Evolutionary conservation across 2,113 vertebrate genomes (phyloP).

Genomic region (Chitala chitala): DNA sequence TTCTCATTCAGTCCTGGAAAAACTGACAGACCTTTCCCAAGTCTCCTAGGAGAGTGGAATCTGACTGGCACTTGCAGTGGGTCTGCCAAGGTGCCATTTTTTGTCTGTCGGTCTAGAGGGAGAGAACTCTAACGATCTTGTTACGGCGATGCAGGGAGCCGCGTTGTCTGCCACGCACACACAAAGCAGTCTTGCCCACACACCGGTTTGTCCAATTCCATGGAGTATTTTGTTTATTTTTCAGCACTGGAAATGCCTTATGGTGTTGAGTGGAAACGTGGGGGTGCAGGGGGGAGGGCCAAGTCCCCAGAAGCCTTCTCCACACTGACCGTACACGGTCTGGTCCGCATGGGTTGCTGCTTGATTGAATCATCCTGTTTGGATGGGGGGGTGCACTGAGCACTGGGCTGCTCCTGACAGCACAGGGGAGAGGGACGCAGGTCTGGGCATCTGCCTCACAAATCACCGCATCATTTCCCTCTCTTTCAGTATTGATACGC

Average conservation of each 20-base stretch:
- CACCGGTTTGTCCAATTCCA: background rate
- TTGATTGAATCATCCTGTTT: slow-evolving; percentile 56
- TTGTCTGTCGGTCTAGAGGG: slow-evolving; percentile 46
- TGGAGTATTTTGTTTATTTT: background rate
- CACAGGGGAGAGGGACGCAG: slow-evolving; percentile 53
- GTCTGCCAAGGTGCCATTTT: slow-evolving; percentile 50
- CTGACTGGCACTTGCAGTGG: slow-evolving; percentile 45
- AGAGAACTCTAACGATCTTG: slow-evolving; percentile 47
- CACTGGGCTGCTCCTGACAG: slow-evolving; percentile 29
- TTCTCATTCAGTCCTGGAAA: slow-evolving; percentile 19
- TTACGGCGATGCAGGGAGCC: slow-evolving; percentile 42
- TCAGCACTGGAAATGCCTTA: background rate
- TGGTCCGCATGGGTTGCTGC: slow-evolving; percentile 22
- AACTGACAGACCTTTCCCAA: slow-evolving; percentile 18
- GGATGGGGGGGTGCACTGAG: background rate
- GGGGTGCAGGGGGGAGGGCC: background rate
- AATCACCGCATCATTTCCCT: slow-evolving; percentile 58
- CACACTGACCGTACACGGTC: background rate
- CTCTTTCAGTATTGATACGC: slow-evolving; percentile 69
- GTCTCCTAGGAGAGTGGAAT: slow-evolving; percentile 41
- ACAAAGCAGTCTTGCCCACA: background rate
- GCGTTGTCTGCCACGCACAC: slow-evolving; percentile 25
- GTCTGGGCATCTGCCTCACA: slow-evolving; percentile 57
- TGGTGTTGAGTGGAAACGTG: too few species aligned
- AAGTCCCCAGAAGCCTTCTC: background rate